A percentile compares a stretch with the other conserved stretches of the same genome.
Evolutionary conservation across 2,797 vertebrate species (phyloP).

Genomic region (Mareca strepera): DNA sequence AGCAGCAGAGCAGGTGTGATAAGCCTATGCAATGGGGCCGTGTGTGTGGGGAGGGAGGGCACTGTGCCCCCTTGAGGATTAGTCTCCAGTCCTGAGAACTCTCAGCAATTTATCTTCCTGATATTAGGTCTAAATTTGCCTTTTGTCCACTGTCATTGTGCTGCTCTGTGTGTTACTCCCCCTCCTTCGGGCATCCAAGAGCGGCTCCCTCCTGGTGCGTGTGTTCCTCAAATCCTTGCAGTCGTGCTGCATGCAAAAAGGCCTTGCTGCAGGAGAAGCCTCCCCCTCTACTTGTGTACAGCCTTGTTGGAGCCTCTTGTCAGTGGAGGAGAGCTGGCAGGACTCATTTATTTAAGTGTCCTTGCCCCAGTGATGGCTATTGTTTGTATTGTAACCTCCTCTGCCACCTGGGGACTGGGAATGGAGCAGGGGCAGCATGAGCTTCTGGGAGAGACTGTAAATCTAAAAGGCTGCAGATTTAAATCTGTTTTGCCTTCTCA

Average conservation of each 20-base stretch:
- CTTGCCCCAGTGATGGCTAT: background rate
- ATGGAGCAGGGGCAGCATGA: background rate
- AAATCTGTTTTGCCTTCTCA: background rate
- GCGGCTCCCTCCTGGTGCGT: background rate
- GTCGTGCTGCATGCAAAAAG: background rate
- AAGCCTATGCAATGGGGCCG: background rate
- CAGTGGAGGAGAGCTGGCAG: background rate
- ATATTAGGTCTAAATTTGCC: background rate
- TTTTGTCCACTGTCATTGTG: background rate
- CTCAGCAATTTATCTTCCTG: conserved; percentile 4
- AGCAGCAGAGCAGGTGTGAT: background rate
- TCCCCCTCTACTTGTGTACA: background rate
- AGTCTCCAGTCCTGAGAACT: background rate
- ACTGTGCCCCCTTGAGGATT: background rate
- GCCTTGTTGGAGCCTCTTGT: background rate
- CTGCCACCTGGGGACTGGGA: background rate
- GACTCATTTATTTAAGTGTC: background rate
- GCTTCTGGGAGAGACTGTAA: background rate
- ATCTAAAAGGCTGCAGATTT: background rate
- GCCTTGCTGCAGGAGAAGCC: background rate
- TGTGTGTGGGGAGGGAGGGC: background rate
- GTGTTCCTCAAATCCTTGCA: background rate
- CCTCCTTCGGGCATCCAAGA: background rate
- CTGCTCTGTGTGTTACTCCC: background rate
- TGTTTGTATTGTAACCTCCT: background rate